A percentile compares a stretch with the other conserved stretches of the same genome.
Conservation (phyloP, 2,113 vertebrate genomes). For the Lophura nycthemera region DNA sequence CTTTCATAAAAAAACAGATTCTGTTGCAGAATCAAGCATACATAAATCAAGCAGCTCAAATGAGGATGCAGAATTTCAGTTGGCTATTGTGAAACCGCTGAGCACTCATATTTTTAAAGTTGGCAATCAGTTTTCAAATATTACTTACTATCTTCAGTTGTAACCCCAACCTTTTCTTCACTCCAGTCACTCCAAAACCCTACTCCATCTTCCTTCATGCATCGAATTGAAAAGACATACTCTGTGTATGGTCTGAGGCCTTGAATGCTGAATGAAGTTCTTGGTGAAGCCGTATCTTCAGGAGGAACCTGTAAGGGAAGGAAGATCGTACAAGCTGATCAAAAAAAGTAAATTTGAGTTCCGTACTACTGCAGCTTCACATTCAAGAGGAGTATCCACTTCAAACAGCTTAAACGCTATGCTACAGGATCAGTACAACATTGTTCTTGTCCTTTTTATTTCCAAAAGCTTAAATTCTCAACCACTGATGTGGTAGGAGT, state of each 20-base stretch:
- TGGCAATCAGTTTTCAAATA: neutral
- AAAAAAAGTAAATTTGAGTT: neutral
- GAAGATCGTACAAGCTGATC: neutral
- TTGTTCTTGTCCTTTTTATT: neutral
- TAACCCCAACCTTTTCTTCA: slow-evolving; percentile 72
- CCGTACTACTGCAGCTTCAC: neutral
- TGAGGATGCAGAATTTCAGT: neutral
- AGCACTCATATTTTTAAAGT: neutral
- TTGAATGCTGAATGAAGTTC: slow-evolving; percentile 87
- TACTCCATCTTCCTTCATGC: slow-evolving; percentile 61
- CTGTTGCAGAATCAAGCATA: neutral
- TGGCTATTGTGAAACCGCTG: fast-evolving
- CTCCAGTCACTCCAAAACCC: slow-evolving; percentile 96
- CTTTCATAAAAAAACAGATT: neutral
- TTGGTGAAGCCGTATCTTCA: slow-evolving; percentile 69
- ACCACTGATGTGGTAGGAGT: neutral
- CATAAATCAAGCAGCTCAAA: neutral
- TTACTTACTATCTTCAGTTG: slow-evolving; percentile 87
- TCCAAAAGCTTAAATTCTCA: neutral
- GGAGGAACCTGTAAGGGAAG: slow-evolving; percentile 80
- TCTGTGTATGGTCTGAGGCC: slow-evolving; percentile 82
- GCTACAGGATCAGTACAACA: neutral
- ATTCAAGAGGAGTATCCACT: neutral
- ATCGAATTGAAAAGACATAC: slow-evolving; percentile 84
- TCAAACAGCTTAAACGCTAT: neutral